Percentiles rank a stretch among this genome's conserved stretches.
These are phyloP conservation scores for Xiphorhynchus erythropygius DNA, from an alignment of 2,797 vertebrate genomes.

Conservation along the genomic window DNA sequence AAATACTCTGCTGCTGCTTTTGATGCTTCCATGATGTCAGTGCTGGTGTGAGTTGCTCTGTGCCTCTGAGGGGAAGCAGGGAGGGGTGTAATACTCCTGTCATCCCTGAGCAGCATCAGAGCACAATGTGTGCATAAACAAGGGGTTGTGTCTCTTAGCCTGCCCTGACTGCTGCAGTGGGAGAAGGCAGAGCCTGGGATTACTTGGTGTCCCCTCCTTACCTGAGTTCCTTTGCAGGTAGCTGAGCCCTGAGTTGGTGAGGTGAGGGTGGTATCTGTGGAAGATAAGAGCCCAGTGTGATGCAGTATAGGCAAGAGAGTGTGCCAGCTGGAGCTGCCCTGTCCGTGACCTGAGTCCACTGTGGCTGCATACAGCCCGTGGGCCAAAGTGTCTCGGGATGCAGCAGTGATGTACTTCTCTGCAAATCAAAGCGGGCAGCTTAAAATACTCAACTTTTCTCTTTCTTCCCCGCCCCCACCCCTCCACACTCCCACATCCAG, in stretches of 20 bases:
- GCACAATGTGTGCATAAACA: neutral
- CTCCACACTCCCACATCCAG: neutral
- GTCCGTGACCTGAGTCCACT: neutral
- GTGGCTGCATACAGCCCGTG: fast-evolving
- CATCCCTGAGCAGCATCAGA: neutral
- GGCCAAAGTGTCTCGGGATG: fast-evolving
- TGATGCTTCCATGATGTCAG: neutral
- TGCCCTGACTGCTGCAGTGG: neutral
- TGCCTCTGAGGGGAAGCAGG: neutral
- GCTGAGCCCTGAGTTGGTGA: neutral
- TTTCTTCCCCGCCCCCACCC: neutral
- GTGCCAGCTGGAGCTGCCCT: neutral
- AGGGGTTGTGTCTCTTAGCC: neutral
- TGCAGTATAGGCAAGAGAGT: fast-evolving
- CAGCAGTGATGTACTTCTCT: neutral
- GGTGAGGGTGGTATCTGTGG: neutral
- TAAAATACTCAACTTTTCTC: neutral
- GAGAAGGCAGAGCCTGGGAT: neutral
- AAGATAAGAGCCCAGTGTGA: neutral
- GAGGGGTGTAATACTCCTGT: neutral
- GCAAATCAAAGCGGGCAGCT: neutral
- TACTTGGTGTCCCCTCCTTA: neutral
- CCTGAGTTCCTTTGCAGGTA: neutral
- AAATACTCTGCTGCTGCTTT: neutral
- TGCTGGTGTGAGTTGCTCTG: neutral